Evolutionary conservation across 2,888 invertebrate genomes (phyloP), one percentile per base, ranked within the genome.

Genomic region (Priocnemis perturbator): DNA sequence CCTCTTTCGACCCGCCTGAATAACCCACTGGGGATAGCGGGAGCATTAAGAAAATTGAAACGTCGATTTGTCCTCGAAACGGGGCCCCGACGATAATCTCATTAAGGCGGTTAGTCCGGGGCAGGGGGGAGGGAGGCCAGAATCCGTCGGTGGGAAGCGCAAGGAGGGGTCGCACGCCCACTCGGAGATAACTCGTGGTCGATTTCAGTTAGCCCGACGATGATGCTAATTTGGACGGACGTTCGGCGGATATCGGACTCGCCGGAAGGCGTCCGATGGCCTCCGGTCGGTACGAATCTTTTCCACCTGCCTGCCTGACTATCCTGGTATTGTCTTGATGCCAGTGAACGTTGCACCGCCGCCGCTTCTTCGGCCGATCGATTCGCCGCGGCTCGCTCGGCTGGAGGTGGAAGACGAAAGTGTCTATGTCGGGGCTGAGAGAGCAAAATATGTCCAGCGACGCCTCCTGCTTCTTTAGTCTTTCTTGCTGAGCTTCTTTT

Each of bases 21-120:
- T 14, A 50, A 50, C 85, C 81, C 84, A 80, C 67, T 69, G 81
- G 83, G 80, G 73, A 71, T 72, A 74, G 9, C 44, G 77, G 77
- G 75, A 77, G 87, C 89, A 89, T 89, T 89, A 89, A 86, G 85
- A 87, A 89, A 89, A 89, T 88, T 89, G 88, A 89, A 88, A 88
- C 88, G 88, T 88, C 88, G 88, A 89, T 89, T 89, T 87, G 87
- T 87, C 84, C 79, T 70, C 86, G 83, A 81, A 81, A 85, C 79
- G 82, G 79, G 37, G 72, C 76, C 74, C 80, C 81, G 75, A 81
- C 81, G 82, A 84, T 89, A 88, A 88, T 88, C 87, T 82, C 78
- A 85, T 88, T 88, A 87, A 80, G 83, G 79, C 68, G 21, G 19
- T 57, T 56, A 67, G n/a, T 59, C 64, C 59, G 21, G n/a, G 44